A percentile compares a stretch with the other conserved stretches of the same genome.
phyloP scores from a whole-genome alignment of 2,888 invertebrate species.

The Leptopilina myrica region DNA sequence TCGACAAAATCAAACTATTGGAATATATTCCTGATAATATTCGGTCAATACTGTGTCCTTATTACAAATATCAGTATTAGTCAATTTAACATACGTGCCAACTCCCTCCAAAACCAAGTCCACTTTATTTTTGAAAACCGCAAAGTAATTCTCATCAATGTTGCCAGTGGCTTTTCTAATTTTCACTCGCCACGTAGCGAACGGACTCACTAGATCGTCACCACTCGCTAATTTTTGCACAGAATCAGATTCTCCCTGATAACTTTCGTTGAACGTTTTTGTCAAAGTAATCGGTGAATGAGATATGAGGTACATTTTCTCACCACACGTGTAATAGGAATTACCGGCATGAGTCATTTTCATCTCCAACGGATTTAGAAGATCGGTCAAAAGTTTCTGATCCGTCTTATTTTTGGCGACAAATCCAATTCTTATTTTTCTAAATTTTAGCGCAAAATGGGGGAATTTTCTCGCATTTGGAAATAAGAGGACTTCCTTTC shows the following conservation, averaged over 20 bases:
- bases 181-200: neutral
- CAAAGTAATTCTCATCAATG: neutral
- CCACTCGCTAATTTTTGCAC: neutral
- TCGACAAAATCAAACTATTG: neutral
- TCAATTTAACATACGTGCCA: neutral
- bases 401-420: neutral
- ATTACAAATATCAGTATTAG: neutral
- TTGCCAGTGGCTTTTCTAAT: neutral
- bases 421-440: neutral
- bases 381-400: neutral
- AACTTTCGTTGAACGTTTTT: neutral
- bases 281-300: neutral
- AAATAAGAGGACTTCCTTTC: neutral
- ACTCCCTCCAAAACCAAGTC: neutral
- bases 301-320: neutral
- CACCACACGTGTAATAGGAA: neutral
- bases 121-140: neutral
- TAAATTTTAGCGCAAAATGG: neutral
- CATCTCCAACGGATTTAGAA: neutral
- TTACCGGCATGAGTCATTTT: neutral
- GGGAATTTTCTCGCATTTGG: neutral
- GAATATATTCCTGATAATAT: neutral
- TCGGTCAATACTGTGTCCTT: neutral
- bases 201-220: neutral
- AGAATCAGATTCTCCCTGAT: conserved; percentile 3